Conservation (phyloP, 1,140 invertebrate genomes). For the Apolygus lucorum region DNA sequence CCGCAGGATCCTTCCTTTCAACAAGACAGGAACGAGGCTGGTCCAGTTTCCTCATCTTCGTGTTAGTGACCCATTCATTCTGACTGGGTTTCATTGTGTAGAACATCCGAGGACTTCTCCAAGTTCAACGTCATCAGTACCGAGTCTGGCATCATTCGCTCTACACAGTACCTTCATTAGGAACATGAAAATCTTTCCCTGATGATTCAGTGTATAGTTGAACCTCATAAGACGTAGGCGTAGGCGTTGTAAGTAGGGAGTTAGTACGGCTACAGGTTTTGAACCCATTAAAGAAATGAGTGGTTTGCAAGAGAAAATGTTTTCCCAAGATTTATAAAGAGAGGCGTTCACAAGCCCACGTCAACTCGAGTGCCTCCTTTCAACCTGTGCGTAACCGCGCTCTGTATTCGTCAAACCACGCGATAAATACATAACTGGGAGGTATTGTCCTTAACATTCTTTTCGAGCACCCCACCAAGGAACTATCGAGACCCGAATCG, state of each 20-base stretch:
- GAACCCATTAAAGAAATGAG: constrained; percentile 33
- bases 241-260: not conserved
- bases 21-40: too few relatives aligned
- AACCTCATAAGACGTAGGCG: not conserved
- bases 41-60: too few relatives aligned
- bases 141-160: not conserved
- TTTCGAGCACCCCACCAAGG: not conserved
- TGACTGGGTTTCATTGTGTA: too few relatives aligned
- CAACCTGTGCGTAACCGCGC: constrained; percentile 31
- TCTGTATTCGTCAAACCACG: not conserved
- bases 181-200: not conserved
- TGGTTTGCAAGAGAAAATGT: constrained; percentile 37
- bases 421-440: not conserved
- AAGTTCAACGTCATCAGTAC: not conserved
- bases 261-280: constrained; percentile 15
- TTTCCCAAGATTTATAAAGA: constrained; percentile 32
- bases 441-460: not conserved
- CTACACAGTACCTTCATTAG: not conserved
- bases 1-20: too few relatives aligned
- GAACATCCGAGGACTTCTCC: not conserved
- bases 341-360: constrained; percentile 30
- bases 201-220: not conserved
- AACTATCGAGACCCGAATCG: too few relatives aligned
- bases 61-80: too few relatives aligned
- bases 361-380: constrained; percentile 33